A percentile compares a stretch with the other conserved stretches of the same genome.
Evolutionary conservation across 2,888 invertebrate species (phyloP).

Genomic region (Holacanthella duospinosa): DNA sequence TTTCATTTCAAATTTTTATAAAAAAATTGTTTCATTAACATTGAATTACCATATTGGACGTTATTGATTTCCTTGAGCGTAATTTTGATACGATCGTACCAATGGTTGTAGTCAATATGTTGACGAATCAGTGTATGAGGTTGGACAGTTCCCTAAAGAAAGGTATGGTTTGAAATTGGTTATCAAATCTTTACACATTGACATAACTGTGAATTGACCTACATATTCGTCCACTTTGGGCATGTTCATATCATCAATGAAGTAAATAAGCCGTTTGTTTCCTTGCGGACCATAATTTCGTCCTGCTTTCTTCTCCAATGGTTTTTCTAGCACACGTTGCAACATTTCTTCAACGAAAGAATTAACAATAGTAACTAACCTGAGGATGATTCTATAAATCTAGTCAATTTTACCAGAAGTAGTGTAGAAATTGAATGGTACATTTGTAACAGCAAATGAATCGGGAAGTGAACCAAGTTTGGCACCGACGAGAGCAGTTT

Average conservation of each 20-base stretch:
- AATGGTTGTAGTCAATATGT: constrained; percentile 90
- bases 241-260: constrained; percentile 97
- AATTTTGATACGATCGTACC: constrained; percentile 87
- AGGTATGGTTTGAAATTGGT: constrained; percentile 4
- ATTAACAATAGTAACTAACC: not conserved
- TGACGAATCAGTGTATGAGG: constrained; percentile 92
- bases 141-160: constrained; percentile 59
- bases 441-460: constrained; percentile 77
- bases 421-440: constrained; percentile 94
- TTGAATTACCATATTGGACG: constrained; percentile 91
- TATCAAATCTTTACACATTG: not conserved
- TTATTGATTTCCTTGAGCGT: constrained; percentile 89
- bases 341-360: constrained; percentile 58
- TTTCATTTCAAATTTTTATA: too few relatives aligned
- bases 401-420: constrained; percentile 49
- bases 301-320: constrained; percentile 91
- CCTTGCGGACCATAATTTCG: constrained; percentile 93
- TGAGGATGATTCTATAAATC: constrained; percentile 3
- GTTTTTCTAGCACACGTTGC: constrained; percentile 84
- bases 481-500: constrained; percentile 82
- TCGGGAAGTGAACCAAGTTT: constrained; percentile 68
- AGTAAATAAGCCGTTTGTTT: constrained; percentile 83
- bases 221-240: constrained; percentile 58
- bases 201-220: not conserved
- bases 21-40: too few relatives aligned